Conservation (phyloP, 1,140 invertebrate genomes). For the Drosophila jambulina region DNA sequence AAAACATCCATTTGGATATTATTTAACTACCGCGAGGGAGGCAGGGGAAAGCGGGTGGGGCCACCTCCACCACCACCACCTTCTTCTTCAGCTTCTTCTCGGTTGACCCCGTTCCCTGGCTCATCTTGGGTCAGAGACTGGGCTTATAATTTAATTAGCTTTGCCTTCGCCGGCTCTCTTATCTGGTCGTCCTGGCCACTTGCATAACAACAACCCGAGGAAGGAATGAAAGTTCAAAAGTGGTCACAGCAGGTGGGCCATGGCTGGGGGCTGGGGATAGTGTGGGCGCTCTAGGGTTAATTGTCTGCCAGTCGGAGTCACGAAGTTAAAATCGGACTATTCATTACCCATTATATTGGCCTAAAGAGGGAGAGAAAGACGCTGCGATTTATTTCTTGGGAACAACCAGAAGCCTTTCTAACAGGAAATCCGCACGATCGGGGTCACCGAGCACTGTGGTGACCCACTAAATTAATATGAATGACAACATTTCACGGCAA, state of each 20-base stretch:
- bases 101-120: constrained; percentile 42
- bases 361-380: constrained; percentile 14
- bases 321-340: constrained; percentile 65
- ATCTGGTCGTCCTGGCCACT: constrained; percentile 59
- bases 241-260: constrained; percentile 51
- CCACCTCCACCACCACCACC: constrained; percentile 9
- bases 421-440: constrained; percentile 74
- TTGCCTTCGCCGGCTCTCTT: constrained; percentile 49
- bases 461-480: constrained; percentile 74
- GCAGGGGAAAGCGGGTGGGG: constrained; percentile 5
- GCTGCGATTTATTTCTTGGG: constrained; percentile 18
- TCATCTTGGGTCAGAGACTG: constrained; percentile 38
- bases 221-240: constrained; percentile 61
- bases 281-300: constrained; percentile 59
- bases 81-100: neutral
- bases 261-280: constrained; percentile 10
- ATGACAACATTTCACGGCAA: constrained; percentile 73
- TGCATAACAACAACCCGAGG: constrained; percentile 52
- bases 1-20: constrained; percentile 70
- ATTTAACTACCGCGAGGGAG: constrained; percentile 50
- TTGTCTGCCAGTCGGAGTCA: constrained; percentile 74
- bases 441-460: constrained; percentile 51
- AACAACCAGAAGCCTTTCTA: constrained; percentile 75
- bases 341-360: constrained; percentile 53
- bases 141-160: constrained; percentile 80